A percentile compares a stretch with the other conserved stretches of the same genome.
Conservation (phyloP, 2,113 vertebrate genomes). For the Ia io region DNA sequence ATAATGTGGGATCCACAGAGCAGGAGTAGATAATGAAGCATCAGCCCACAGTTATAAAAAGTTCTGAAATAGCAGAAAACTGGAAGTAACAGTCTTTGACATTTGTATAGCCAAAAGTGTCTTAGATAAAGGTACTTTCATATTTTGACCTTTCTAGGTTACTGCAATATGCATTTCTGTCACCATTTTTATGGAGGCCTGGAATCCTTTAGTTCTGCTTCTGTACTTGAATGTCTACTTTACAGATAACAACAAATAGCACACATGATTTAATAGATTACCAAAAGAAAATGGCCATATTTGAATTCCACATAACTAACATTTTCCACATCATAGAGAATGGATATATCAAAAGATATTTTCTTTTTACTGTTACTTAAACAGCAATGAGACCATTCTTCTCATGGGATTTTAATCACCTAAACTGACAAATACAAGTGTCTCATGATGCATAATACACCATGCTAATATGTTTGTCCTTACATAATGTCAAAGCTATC, state of each 20-base stretch:
- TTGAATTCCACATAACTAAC: not conserved
- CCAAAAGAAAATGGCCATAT: not conserved
- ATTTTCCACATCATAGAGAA: not conserved
- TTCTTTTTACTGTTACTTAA: not conserved
- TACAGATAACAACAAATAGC: not conserved
- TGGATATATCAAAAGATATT: not conserved
- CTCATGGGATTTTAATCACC: not conserved
- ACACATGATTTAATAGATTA: constrained; percentile 17
- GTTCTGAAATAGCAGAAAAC: not conserved
- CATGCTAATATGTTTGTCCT: not conserved
- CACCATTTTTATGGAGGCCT: not conserved
- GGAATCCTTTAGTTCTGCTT: not conserved
- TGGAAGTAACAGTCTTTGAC: not conserved
- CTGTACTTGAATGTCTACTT: not conserved
- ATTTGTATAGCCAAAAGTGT: not conserved
- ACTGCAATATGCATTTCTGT: not conserved
- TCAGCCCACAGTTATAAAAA: not conserved
- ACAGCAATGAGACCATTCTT: not conserved
- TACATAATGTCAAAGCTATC: not conserved
- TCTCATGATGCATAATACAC: not conserved
- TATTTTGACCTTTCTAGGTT: not conserved
- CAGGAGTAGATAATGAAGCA: not conserved
- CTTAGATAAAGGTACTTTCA: not conserved
- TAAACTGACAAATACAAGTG: not conserved
- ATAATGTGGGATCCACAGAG: not conserved